Evolutionary conservation across 2,888 invertebrate species (phyloP), one percentile per base, ranked within the genome.

Genomic region (Chalcis sispes): DNA sequence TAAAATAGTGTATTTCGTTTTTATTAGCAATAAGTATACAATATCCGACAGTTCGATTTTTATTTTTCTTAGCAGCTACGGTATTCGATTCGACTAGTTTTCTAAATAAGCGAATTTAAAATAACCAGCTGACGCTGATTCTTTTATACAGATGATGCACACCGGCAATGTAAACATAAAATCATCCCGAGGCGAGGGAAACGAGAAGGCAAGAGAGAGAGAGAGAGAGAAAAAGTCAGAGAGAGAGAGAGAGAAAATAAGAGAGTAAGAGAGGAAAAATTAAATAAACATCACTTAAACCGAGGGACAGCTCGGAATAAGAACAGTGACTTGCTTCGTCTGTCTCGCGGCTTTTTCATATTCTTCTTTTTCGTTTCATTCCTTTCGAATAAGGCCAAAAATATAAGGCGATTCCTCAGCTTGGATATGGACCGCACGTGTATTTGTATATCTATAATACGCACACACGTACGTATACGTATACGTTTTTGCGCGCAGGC

Each of bases 71-170:
- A n/a, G n/a, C n/a, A n/a, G n/a, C n/a, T n/a, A n/a, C n/a, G n/a
- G n/a, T n/a, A n/a, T n/a, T n/a, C n/a, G n/a, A n/a, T n/a, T n/a
- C n/a, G n/a, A n/a, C n/a, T n/a, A n/a, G n/a, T n/a, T n/a, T n/a
- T n/a, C n/a, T n/a, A n/a, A n/a, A n/a, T n/a, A n/a, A n/a, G 78
- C 73, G 77, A 62, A 56, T 77, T 58, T 32, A 71, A 75, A 65
- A 61, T 52, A n/a, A 40, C 61, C 27, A 25, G 73, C 72, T 74
- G 72, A 80, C 73, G 76, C 77, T 72, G 74, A 58, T 61, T 2
- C 40, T 62, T 5, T 42, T n/a, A 27, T 15, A 23, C 13, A 18
- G 32, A 40, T 40, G 48, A 46, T 59, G 70, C 40, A 27, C 5
- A 23, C 13, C 18, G 32, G 27, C 40, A 32, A 46, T 59, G 70